Evolutionary conservation across 30 jellyfish, hydroid and myxozoan species (phyloP), one percentile per base, ranked within the genome.

Genomic region (Turritopsis rubra): DNA sequence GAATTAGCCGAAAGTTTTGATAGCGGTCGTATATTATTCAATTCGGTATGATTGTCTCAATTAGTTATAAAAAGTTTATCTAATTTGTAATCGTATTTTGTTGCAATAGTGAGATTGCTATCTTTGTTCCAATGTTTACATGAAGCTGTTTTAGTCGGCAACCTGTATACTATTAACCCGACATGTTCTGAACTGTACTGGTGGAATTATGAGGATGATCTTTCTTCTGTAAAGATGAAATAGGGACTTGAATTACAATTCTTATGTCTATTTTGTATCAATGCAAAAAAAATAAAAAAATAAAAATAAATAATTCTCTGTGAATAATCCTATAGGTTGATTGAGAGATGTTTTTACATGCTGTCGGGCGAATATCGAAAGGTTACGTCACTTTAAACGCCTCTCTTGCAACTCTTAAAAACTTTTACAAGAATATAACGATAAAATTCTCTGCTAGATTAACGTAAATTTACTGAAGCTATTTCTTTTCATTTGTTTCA

Each of bases 31-130:
- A 27, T 9, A 8, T 23, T 68, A n/a, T 68, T 0, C 77, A 68
- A 68, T 68, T 23, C 77, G 77, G 77, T 27, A 23, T 68, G 77
- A 9, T 68, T 68, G 77, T 5, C 60, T 41, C 60, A 41, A 41
- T 41, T 41, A 41, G 60, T 41, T 41, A 41, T 41, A 41, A 41
- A 41, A 41, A 41, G 60, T 41, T 41, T 41, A 41, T 41, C 60
- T 41, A 41, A 41, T 41, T 41, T 41, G 60, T 41, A 41, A 41
- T 41, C 60, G 60, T 41, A 41, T 41, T 41, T 41, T 41, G 60
- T 41, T 41, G 60, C 60, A 41, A 13, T 41, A 13, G 13, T 41
- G 60, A 41, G 60, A 41, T 41, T 41, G 60, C 60, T 41, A 41
- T 41, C 60, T 41, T 41, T 41, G 60, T 41, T 41, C 60, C 60